A percentile compares a stretch with the other conserved stretches of the same genome.
phyloP scores from a whole-genome alignment of 2,113 vertebrate species.

The Drymodes brunneopygia region DNA sequence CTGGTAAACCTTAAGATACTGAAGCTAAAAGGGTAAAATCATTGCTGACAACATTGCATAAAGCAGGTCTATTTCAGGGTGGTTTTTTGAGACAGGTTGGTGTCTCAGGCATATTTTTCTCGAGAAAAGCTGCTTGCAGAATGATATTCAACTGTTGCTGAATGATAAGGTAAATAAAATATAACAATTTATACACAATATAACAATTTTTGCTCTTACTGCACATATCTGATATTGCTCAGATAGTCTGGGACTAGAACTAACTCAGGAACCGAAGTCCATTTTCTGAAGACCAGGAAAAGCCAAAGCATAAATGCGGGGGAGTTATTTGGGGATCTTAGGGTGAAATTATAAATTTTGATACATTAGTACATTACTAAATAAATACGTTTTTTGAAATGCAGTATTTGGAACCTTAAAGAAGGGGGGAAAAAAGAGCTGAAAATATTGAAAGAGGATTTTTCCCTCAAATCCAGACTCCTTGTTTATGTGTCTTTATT shows the following conservation, averaged over 20 bases:
- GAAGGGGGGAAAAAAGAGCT: not conserved
- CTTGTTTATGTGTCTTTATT: not conserved
- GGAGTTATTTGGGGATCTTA: not conserved
- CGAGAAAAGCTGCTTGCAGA: not conserved
- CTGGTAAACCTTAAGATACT: not conserved
- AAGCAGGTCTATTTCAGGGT: not conserved
- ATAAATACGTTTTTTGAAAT: not conserved
- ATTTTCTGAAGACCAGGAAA: not conserved
- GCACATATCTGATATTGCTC: not conserved
- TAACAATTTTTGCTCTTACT: not conserved
- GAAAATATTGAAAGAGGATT: not conserved
- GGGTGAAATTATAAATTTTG: not conserved
- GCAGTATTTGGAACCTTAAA: not conserved
- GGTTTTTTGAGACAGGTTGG: not conserved
- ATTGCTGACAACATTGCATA: not conserved
- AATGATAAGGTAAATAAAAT: not conserved
- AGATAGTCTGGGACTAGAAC: not conserved
- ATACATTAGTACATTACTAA: not conserved
- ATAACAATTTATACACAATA: not conserved
- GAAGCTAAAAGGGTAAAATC: not conserved
- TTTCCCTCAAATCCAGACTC: not conserved
- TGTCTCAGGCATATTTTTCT: fast-evolving
- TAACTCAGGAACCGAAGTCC: not conserved
- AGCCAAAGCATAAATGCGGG: not conserved
- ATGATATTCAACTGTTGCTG: not conserved